These are phyloP conservation scores for Colistium nudipinnis DNA, from an alignment of 2,113 vertebrate species.

Conservation along the genomic window DNA sequence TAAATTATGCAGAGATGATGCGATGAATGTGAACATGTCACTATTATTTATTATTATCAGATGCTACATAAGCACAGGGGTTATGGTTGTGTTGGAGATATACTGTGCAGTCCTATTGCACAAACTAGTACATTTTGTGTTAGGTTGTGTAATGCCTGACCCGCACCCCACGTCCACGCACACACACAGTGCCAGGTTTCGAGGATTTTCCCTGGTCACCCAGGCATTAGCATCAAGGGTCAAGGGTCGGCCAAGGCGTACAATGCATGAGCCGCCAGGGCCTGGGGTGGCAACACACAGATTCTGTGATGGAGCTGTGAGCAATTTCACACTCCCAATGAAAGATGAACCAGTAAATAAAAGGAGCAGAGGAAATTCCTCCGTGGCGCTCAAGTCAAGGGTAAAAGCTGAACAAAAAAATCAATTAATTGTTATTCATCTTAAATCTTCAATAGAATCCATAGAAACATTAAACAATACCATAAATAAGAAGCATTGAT, in stretches of 20 bases:
- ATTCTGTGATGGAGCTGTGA: constrained; percentile 58
- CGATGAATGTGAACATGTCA: constrained; percentile 1
- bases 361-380: constrained; percentile 58
- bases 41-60: not conserved
- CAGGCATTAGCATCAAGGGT: constrained; percentile 71
- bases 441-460: not conserved
- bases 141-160: constrained; percentile 10
- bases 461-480: too few relatives aligned
- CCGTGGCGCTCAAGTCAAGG: constrained; percentile 11
- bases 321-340: constrained; percentile 66
- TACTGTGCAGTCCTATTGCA: not conserved
- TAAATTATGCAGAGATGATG: constrained; percentile 32
- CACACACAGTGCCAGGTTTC: constrained; percentile 22
- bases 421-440: not conserved
- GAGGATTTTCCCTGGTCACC: constrained; percentile 57
- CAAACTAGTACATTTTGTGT: not conserved
- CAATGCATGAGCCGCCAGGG: constrained; percentile 59
- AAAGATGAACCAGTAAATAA: constrained; percentile 67
- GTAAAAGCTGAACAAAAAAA: constrained; percentile 6
- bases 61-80: not conserved
- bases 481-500: too few relatives aligned
- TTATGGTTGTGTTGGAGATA: not conserved
- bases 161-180: not conserved
- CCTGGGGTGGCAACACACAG: constrained; percentile 53
- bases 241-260: constrained; percentile 56